phyloP scores from a whole-genome alignment of 2,888 invertebrate genomes.

The Athetis lepigone region DNA sequence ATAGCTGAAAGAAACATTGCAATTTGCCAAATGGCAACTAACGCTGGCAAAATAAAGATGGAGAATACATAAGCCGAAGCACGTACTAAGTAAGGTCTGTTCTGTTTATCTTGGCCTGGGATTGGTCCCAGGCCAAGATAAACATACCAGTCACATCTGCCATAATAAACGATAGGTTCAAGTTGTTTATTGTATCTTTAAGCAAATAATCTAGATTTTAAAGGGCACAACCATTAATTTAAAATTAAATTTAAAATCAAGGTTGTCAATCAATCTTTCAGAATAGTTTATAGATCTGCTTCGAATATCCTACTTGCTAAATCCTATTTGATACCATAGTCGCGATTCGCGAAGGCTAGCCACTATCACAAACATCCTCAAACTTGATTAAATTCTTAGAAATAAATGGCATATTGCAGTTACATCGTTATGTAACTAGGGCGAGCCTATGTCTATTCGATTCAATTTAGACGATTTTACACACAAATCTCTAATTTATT shows the following conservation, averaged over 20 bases:
- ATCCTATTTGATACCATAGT: constrained; percentile 32
- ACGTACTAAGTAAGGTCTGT: no score
- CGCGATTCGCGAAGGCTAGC: constrained; percentile 29
- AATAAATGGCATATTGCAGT: constrained; percentile 9
- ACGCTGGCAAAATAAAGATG: background rate
- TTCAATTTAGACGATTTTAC: constrained; percentile 7
- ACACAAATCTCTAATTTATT: background rate
- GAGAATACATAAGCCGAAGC: no score
- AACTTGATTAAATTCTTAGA: constrained; percentile 3
- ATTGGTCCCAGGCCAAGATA: no score
- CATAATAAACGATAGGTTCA: no score
- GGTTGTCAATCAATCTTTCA: constrained; percentile 6
- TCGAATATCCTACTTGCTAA: constrained; percentile 7
- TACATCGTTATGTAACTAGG: constrained; percentile 35
- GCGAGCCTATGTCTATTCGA: constrained; percentile 12
- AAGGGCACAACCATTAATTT: background rate
- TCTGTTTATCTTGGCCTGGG: no score
- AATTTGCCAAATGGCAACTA: no score
- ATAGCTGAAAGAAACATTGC: no score
- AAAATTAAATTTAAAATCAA: constrained; percentile 34
- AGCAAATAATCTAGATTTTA: constrained; percentile 6
- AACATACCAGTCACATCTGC: no score
- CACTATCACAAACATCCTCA: constrained; percentile 43
- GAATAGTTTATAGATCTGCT: constrained; percentile 8
- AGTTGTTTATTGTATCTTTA: no score